Percentiles rank a stretch among this genome's conserved stretches.
Evolutionary conservation across 1,140 invertebrate species (phyloP).

Genomic region (Drosophila lacertosa): DNA sequence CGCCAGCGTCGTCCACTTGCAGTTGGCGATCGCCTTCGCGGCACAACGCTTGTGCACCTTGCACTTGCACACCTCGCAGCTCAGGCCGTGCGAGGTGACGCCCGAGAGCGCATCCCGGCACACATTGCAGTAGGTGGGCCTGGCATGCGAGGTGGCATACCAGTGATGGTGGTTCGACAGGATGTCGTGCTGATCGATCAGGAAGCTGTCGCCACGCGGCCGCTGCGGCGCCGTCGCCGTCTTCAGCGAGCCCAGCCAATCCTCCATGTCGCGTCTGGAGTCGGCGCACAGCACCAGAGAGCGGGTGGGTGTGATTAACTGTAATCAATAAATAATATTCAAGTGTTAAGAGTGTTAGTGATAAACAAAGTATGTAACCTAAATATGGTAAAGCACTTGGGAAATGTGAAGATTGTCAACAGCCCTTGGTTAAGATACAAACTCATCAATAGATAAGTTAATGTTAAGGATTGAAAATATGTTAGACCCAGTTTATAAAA

Average conservation of each 20-base stretch:
- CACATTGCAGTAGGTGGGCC: conserved; percentile 98
- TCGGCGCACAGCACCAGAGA: conserved; percentile 93
- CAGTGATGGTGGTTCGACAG: conserved; percentile 95
- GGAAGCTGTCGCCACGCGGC: conserved; percentile 85
- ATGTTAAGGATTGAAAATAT: too few species aligned
- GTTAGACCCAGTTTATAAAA: too few species aligned
- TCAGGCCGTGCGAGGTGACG: conserved; percentile 96
- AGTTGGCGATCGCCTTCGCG: conserved; percentile 95
- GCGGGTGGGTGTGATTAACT: conserved; percentile 94
- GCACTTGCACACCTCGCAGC: conserved; percentile 98
- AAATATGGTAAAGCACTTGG: too few species aligned
- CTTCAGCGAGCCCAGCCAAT: conserved; percentile 92
- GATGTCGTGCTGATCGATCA: conserved; percentile 87
- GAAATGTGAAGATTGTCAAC: too few species aligned
- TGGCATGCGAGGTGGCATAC: conserved; percentile 95
- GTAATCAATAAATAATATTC: too few species aligned
- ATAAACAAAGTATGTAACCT: neutral
- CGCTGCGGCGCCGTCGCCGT: conserved; percentile 89
- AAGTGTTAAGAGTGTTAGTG: too few species aligned
- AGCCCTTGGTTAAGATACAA: too few species aligned
- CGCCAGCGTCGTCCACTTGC: conserved; percentile 98
- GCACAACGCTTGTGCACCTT: conserved; percentile 98
- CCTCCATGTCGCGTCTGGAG: conserved; percentile 93
- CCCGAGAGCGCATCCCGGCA: conserved; percentile 96
- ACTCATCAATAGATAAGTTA: too few species aligned